Evolutionary conservation across 2,888 invertebrate genomes (phyloP), one percentile per base, ranked within the genome.

Genomic region (Uropetala carovei): DNA sequence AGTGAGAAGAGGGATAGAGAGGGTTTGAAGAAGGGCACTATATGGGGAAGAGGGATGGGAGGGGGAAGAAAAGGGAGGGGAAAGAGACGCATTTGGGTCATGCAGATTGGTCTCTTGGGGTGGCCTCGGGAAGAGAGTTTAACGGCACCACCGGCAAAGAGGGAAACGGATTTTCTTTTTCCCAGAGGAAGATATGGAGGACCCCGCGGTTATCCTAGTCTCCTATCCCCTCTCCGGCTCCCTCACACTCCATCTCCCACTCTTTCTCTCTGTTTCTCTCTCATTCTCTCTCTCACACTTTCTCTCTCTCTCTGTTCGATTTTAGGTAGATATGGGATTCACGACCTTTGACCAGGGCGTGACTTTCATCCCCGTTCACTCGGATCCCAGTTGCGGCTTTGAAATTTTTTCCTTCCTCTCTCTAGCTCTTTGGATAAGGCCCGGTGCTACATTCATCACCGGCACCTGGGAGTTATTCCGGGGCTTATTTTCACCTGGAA

Each of bases 291-390:
- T n/a, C 56, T 18, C n/a, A n/a, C n/a, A n/a, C n/a, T n/a, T n/a
- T n/a, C n/a, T n/a, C n/a, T n/a, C n/a, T n/a, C n/a, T 57, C 84
- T 85, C 58, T 11, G 14, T 13, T 57, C 22, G 57, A 22, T 22
- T 85, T 13, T 11, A 30, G 57, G 3, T 7, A 85, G 13, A 58
- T n/a, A 27, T 13, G 18, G 86, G 86, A 86, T 60, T 60, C 14
- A 60, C 86, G 27, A 86, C 86, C 59, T 86, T 30, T 86, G 86
- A 86, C 86, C 86, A 27, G 30, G 10, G 5, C 60, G 22, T 60
- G 60, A 86, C 60, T 60, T 86, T 86, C 60, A 86, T 86, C 60
- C 43, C 85, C 59, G 22, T 58, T 11, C 10, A 14, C 59, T 60
- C 60, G 60, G 14, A 27, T 16, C 5, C 22, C 59, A 60, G 27